Evolutionary conservation across 2,888 invertebrate genomes (phyloP).

Genomic region (Lycaena phlaeas): DNA sequence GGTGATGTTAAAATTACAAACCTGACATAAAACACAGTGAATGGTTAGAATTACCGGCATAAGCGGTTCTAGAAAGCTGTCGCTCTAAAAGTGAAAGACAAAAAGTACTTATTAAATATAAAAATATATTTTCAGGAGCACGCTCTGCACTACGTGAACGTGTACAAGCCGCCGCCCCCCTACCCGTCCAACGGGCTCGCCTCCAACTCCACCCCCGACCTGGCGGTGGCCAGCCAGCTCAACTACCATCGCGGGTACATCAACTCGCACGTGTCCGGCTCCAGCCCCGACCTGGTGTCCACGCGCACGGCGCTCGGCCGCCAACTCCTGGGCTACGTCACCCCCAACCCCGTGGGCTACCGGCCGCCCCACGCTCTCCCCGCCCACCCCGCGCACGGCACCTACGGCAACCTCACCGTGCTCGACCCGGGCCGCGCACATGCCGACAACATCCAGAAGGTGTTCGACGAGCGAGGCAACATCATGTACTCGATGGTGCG

Average conservation of each 20-base stretch:
- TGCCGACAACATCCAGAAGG: conserved; percentile 68
- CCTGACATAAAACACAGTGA: too few relatives aligned
- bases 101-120: too few relatives aligned
- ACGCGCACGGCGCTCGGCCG: conserved; percentile 76
- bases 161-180: conserved; percentile 89
- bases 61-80: too few relatives aligned
- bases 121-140: conserved; percentile 56
- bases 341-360: conserved; percentile 32
- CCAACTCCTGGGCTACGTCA: conserved; percentile 54
- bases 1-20: too few relatives aligned
- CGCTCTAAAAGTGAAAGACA: too few relatives aligned
- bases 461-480: conserved; percentile 75
- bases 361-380: background rate
- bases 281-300: conserved; percentile 85
- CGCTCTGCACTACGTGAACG: conserved; percentile 74
- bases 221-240: conserved; percentile 82
- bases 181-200: conserved; percentile 85
- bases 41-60: too few relatives aligned
- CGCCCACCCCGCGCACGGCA: too few relatives aligned
- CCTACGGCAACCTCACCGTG: too few relatives aligned
- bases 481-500: conserved; percentile 76
- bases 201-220: conserved; percentile 88
- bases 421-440: too few relatives aligned
- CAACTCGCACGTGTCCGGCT: conserved; percentile 78
- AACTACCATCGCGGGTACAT: conserved; percentile 60